Base-by-base conservation (phyloP, 2,888 invertebrate species). In the Trypoxylon attenuatum region DNA sequence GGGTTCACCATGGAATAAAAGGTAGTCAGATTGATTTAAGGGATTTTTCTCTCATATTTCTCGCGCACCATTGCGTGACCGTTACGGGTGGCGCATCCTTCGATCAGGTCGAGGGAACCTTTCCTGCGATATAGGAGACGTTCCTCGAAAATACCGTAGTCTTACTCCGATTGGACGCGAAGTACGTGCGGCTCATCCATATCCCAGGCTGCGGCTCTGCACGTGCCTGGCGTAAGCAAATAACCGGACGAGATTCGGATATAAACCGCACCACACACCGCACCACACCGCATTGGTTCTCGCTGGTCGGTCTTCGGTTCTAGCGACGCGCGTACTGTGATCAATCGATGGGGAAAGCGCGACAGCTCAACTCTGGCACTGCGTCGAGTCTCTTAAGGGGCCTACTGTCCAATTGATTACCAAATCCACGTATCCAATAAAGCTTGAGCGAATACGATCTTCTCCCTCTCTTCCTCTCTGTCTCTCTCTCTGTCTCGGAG, bases 391-490 rank as follows among this genome's bases (percentile, higher is more conserved):
- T 53, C 54, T 55, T 57, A 54, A 59, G 59, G 59, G 43, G 19
- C 13, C 18, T 38, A 66, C 33, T 42, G 33, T 46, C 59, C 67
- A 59, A 75, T 74, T 72, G 74, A 75, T 74, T 74, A 70, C 59
- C 69, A 67, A 75, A 72, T 59, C 69, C 60, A 61, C 53, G 59
- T 67, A 55, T 58, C 62, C 59, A 38, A 59, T 75, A 70, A 75
- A 64, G 68, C 42, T 52, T 1, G 65, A n/a, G n/a, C n/a, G n/a
- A n/a, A n/a, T n/a, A n/a, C n/a, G n/a, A n/a, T n/a, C n/a, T n/a
- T n/a, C n/a, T n/a, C n/a, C n/a, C n/a, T n/a, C n/a, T n/a, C n/a
- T n/a, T n/a, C n/a, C n/a, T n/a, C n/a, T n/a, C n/a, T n/a, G n/a
- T n/a, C n/a, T n/a, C n/a, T n/a, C n/a, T n/a, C n/a, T n/a, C 13